These are phyloP conservation scores for Bellardia pandia DNA, from an alignment of 2,888 invertebrate genomes.

Conservation along the genomic window DNA sequence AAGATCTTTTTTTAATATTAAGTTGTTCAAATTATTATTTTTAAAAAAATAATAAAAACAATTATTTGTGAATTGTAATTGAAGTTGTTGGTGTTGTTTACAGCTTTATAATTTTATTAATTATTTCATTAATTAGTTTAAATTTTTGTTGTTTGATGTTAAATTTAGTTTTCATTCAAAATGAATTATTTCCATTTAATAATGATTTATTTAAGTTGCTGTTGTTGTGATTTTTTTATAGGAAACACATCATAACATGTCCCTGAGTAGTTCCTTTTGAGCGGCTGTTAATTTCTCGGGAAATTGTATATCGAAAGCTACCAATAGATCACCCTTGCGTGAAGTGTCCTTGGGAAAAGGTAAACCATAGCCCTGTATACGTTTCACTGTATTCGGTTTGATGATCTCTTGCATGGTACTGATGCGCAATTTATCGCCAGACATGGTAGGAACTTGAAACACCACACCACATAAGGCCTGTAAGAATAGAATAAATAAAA, in stretches of 20 bases:
- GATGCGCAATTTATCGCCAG: constrained; percentile 92
- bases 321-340: constrained; percentile 95
- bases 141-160: neutral
- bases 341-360: constrained; percentile 97
- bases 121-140: neutral
- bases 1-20: neutral
- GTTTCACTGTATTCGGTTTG: constrained; percentile 94
- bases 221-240: neutral
- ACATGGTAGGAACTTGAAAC: constrained; percentile 95
- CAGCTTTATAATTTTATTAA: constrained; percentile 8
- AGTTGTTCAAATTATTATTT: neutral
- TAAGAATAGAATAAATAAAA: constrained; percentile 79
- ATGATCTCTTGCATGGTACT: constrained; percentile 93
- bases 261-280: constrained; percentile 94
- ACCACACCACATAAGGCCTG: constrained; percentile 96
- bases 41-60: neutral
- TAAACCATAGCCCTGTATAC: constrained; percentile 95
- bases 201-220: neutral
- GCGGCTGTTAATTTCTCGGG: constrained; percentile 92
- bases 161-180: constrained; percentile 24
- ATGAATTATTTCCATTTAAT: constrained; percentile 14
- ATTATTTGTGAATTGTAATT: neutral
- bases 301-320: constrained; percentile 98
- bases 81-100: neutral
- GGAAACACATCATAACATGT: constrained; percentile 88